Base-by-base conservation (phyloP, 2,797 vertebrate genomes). In the Glossophaga mutica region DNA sequence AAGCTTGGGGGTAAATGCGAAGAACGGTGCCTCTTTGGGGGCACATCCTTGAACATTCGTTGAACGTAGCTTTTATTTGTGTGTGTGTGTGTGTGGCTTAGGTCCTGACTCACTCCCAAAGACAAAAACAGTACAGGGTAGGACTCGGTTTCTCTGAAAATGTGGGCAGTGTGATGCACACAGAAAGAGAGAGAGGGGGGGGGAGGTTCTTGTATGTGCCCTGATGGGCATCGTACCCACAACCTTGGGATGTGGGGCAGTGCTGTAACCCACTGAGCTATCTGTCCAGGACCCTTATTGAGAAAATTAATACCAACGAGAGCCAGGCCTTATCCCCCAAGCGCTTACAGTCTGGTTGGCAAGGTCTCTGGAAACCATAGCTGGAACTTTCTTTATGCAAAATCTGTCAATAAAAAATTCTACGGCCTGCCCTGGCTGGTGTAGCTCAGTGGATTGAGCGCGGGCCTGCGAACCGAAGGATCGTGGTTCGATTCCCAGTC, bases 11-110 rank as follows among this genome's bases (percentile, higher is more conserved):
- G 29, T 16, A 50, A 46, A 29, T 42, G 34, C 0, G 3, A 71
- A 62, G n/a, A 81, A 22, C 0, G 0, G 10, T 0, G 0, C 24
- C 32, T 16, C 46, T 46, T n/a, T 55, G 57, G 9, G 73, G 9
- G 4, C 21, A 52, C 7, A 32, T 32, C 32, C 65, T 26, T 9
- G 9, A 19, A 32, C 37, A 37, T n/a, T 26, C 55, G 14, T 34
- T 76, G 46, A 50, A n/a, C 29, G 11, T 16, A 2, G 19, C 52
- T 46, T 67, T 82, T 21, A 55, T 24, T 46, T 48, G 8, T 22
- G 6, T 74, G n/a, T 59, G 10, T 87, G 12, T 14, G 18, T 74
- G 39, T 59, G 24, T 87, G 16, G 42, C 3, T 5, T 29, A 48
- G 52, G 34, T 19, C 44, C 62, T 39, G 22, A 34, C 26, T 67